phyloP scores from a whole-genome alignment of 2,888 invertebrate species.

The Timandra comae region DNA sequence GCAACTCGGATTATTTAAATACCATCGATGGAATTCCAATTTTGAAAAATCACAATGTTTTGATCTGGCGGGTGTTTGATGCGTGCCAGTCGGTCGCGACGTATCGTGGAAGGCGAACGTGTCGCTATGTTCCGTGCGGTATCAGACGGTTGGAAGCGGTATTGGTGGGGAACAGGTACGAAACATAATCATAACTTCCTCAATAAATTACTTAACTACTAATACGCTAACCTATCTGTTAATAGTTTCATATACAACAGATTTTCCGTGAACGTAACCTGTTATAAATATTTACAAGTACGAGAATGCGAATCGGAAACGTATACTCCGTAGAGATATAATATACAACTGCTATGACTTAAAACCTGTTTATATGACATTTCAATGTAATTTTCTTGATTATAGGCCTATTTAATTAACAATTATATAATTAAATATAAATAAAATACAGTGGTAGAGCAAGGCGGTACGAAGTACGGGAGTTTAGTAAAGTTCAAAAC shows the following conservation, averaged over 20 bases:
- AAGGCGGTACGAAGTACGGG: conserved; percentile 36
- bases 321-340: no score
- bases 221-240: conserved; percentile 25
- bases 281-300: conserved; percentile 5
- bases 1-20: conserved; percentile 19
- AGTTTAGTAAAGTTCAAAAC: conserved; percentile 47
- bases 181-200: conserved; percentile 59
- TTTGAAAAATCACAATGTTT: conserved; percentile 29
- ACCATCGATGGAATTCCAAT: conserved; percentile 18
- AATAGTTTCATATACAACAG: conserved; percentile 15
- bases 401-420: neutral
- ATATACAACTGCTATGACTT: no score
- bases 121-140: conserved; percentile 65
- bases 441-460: conserved; percentile 1
- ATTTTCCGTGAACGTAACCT: conserved; percentile 7
- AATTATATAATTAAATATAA: neutral
- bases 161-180: conserved; percentile 75
- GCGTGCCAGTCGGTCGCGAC: conserved; percentile 55
- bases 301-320: no score
- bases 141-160: conserved; percentile 66
- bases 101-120: conserved; percentile 60
- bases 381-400: no score
- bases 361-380: no score
- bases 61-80: conserved; percentile 24
- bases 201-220: conserved; percentile 43